Conservation (phyloP, 2,113 vertebrate genomes). For the Bettongia penicillata region DNA sequence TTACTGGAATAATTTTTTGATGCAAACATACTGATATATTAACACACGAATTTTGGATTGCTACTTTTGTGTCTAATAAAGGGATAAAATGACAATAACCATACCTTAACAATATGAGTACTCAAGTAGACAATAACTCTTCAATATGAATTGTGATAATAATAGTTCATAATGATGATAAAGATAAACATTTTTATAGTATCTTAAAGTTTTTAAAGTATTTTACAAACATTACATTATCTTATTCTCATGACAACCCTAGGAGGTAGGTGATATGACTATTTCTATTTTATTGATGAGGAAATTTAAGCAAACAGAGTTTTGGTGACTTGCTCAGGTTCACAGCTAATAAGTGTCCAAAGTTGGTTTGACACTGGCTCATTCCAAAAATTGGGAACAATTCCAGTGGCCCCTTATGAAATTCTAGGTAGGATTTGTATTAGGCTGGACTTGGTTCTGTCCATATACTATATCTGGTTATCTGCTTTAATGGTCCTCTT, state of each 20-base stretch:
- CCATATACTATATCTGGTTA: background rate
- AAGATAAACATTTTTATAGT: background rate
- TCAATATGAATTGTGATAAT: background rate
- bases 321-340: background rate
- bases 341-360: background rate
- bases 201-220: background rate
- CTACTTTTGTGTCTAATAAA: background rate
- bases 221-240: background rate
- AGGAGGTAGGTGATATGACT: background rate
- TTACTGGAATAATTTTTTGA: background rate
- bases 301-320: background rate
- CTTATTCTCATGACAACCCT: background rate
- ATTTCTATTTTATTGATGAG: background rate
- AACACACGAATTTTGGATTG: background rate
- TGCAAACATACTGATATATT: background rate
- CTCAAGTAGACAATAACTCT: background rate
- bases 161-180: background rate
- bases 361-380: background rate
- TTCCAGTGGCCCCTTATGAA: background rate
- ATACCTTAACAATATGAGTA: background rate
- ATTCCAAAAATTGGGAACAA: background rate
- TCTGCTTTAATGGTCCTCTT: background rate
- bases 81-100: background rate
- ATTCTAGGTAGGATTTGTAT: background rate
- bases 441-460: background rate